A percentile compares a stretch with the other conserved stretches of the same genome.
Evolutionary conservation across 2,113 vertebrate species (phyloP).

Genomic region (Delphinus delphis): DNA sequence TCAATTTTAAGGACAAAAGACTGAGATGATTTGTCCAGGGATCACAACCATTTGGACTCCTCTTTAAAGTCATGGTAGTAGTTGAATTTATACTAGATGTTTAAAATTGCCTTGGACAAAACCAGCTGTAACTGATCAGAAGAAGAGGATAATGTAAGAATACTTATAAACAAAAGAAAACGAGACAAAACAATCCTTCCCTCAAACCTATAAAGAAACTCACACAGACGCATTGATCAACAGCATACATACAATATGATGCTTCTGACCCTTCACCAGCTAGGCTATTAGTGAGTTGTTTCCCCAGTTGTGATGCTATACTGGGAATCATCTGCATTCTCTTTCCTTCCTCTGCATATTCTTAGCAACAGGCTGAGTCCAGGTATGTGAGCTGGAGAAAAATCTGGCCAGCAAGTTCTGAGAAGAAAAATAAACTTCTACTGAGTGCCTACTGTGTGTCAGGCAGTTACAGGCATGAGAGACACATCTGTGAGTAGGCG

Average conservation of each 20-base stretch:
- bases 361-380: neutral
- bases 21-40: constrained; percentile 15
- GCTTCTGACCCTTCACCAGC: neutral
- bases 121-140: constrained; percentile 12
- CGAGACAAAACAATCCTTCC: neutral
- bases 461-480: neutral
- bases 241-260: neutral
- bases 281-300: neutral
- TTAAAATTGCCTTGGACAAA: constrained; percentile 41
- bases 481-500: neutral
- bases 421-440: neutral
- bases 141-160: neutral
- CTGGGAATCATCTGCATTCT: neutral
- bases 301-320: neutral
- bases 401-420: neutral
- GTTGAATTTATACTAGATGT: constrained; percentile 44
- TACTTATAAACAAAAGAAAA: neutral
- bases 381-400: neutral
- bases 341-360: neutral
- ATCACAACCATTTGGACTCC: neutral
- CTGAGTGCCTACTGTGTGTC: neutral
- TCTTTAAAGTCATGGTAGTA: neutral
- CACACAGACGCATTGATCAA: neutral
- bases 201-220: neutral
- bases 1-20: constrained; percentile 30